These are phyloP conservation scores for Daboia siamensis DNA, from an alignment of 2,113 vertebrate species.

Conservation along the genomic window DNA sequence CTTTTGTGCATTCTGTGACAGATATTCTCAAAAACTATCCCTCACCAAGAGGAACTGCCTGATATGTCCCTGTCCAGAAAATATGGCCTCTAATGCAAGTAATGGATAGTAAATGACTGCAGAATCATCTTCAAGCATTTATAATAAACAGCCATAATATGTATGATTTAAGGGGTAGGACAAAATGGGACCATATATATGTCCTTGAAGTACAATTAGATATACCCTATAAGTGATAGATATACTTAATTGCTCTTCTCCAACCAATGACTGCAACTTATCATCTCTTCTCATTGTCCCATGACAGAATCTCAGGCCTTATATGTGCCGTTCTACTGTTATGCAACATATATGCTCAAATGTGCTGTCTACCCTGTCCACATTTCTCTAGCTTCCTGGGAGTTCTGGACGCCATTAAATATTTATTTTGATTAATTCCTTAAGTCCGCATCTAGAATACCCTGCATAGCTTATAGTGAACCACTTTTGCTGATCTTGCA, in stretches of 20 bases:
- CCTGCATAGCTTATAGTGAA: neutral
- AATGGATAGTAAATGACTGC: neutral
- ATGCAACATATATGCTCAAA: neutral
- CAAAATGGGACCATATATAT: neutral
- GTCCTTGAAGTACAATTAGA: neutral
- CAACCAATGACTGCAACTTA: neutral
- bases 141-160: neutral
- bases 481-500: neutral
- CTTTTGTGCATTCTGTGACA: neutral
- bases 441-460: neutral
- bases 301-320: neutral
- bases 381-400: neutral
- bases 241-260: neutral
- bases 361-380: neutral
- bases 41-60: neutral
- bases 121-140: neutral
- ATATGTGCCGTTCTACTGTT: neutral
- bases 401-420: neutral
- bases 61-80: neutral
- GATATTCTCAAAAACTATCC: neutral
- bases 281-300: neutral
- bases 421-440: neutral
- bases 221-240: neutral
- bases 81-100: neutral
- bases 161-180: neutral